Base-by-base conservation (phyloP, 1,140 invertebrate genomes). In the Vollenhovia emeryi region DNA sequence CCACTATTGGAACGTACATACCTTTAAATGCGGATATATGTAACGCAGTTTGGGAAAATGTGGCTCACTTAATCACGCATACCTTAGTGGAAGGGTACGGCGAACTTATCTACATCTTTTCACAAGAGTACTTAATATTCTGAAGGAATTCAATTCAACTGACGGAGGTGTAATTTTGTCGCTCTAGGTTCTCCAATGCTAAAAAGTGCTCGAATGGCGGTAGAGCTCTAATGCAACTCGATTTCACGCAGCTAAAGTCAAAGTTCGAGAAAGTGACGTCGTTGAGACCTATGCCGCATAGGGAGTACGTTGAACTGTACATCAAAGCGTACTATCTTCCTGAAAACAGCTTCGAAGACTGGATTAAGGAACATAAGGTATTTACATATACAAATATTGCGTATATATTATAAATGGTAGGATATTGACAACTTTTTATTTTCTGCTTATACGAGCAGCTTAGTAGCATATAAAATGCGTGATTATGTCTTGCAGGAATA, bases 201-300 rank as follows among this genome's bases (percentile, higher is more conserved):
- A 98, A 97, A 88, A 99, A 99, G 93, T 99, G 99, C 95, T 98
- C 98, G 0, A 99, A 99, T 88, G 99, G 98, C 87, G 99, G 99
- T 1, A 95, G 99, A 84, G 99, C 98, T 0, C 93, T 99, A 3
- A 99, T 99, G 99, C 99, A 99, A 93, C 95, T 99, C 4, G 99
- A 99, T 96, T 99, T 99, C 94, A 98, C 98, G 30, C 99, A 99
- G 93, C 97, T 99, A 82, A 96, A 99, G 71, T 97, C 97, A 11
- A 99, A 99, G 92, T 95, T 99, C 48, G 98, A 99, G 93, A 97
- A 97, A 91, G 96, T 99, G 21, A 97, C 98, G 0, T 96, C 96
- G 11, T 90, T 98, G 15, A 96, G 97, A 93, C 98, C 98, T 18
- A 96, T 99, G 50, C 98, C 99, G 11, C 97, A 98, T 92, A 96